Percentiles rank a stretch among this genome's conserved stretches.
These are phyloP conservation scores for Pelecanoides urinatrix DNA, from an alignment of 2,113 vertebrate genomes.

Conservation along the genomic window DNA sequence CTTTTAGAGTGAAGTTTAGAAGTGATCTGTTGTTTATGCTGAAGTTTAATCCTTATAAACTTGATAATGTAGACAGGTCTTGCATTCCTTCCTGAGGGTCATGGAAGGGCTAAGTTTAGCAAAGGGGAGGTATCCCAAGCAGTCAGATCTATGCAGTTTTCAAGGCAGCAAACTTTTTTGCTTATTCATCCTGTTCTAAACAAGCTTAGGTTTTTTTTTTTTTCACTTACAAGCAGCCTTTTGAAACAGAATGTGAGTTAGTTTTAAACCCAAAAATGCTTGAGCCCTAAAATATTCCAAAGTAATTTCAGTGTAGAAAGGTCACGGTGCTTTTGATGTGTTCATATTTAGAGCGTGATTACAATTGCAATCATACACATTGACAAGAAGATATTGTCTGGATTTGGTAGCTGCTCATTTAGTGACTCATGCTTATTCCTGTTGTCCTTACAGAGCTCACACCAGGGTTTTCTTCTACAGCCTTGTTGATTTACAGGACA, in stretches of 20 bases:
- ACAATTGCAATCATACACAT: conserved; percentile 10
- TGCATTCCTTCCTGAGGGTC: conserved; percentile 43
- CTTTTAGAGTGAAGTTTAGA: conserved; percentile 30
- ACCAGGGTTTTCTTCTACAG: background rate
- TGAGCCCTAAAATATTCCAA: background rate
- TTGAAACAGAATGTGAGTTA: background rate
- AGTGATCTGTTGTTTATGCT: conserved; percentile 40
- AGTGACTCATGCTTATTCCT: conserved; percentile 42
- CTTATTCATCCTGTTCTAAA: background rate
- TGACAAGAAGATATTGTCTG: conserved; percentile 37
- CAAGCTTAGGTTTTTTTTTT: background rate
- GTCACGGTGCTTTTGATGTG: background rate
- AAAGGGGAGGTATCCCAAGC: background rate
- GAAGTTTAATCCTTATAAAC: conserved; percentile 57
- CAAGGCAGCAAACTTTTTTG: background rate
- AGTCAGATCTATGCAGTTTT: background rate
- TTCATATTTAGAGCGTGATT: conserved; percentile 27
- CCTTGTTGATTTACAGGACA: background rate
- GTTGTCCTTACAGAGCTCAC: background rate
- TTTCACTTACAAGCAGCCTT: background rate
- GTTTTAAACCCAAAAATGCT: conserved; percentile 14
- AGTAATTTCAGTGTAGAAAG: conserved; percentile 50
- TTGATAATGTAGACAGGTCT: conserved; percentile 50
- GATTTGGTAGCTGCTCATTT: conserved; percentile 50
- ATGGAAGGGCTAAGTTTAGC: conserved; percentile 53